Conservation (phyloP, 2,797 vertebrate genomes). For the Odontamblyopus rebecca region DNA sequence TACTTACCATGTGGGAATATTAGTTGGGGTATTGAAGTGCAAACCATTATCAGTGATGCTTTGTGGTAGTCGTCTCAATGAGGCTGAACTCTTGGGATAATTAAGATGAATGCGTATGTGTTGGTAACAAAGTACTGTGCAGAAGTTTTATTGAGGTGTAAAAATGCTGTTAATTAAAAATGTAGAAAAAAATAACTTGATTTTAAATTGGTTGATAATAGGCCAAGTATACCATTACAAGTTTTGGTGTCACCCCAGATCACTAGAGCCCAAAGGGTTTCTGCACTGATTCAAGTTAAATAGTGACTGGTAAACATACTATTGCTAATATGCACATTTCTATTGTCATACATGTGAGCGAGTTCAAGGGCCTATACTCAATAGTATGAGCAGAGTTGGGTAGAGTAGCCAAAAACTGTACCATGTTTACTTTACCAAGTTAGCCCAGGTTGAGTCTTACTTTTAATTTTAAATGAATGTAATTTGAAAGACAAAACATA, state of each 20-base stretch:
- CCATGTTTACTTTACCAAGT: too few species aligned
- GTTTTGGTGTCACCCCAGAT: neutral
- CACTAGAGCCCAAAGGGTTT: neutral
- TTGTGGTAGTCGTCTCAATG: neutral
- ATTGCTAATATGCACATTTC: neutral
- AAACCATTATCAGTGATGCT: conserved; percentile 6
- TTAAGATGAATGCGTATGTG: conserved; percentile 7
- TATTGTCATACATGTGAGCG: too few species aligned
- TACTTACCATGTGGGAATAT: conserved; percentile 13
- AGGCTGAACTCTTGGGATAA: conserved; percentile 1
- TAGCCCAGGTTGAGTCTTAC: too few species aligned
- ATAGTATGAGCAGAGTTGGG: too few species aligned
- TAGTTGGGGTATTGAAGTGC: conserved; percentile 31
- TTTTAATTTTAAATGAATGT: too few species aligned
- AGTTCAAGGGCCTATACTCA: too few species aligned
- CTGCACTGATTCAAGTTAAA: neutral
- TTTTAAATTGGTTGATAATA: neutral
- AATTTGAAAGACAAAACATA: too few species aligned
- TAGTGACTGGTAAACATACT: too few species aligned
- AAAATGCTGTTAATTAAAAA: conserved; percentile 6
- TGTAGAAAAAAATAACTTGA: neutral
- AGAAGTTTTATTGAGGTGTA: conserved; percentile 8
- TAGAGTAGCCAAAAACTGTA: too few species aligned
- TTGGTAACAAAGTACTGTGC: neutral
- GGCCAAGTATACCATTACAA: neutral